phyloP scores from a whole-genome alignment of 2,797 vertebrate genomes.

The Echeneis naucrates region DNA sequence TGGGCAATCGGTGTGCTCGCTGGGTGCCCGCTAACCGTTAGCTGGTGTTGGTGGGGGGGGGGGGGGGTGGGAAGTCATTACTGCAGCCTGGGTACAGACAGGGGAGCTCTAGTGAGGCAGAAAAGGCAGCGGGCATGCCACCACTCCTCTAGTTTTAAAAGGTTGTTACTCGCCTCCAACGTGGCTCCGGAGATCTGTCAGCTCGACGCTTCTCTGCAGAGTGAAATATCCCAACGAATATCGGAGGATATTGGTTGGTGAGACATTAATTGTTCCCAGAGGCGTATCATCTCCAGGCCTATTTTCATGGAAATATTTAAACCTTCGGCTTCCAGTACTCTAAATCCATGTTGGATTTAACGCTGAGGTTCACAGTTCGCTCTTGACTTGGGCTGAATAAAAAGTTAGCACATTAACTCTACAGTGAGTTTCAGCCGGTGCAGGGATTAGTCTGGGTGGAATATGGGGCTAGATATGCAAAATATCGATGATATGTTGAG shows the following conservation, averaged over 20 bases:
- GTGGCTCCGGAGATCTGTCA: conserved; percentile 9
- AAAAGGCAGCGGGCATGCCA: conserved; percentile 33
- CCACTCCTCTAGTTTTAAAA: conserved; percentile 39
- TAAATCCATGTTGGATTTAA: not conserved
- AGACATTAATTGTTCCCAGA: not conserved
- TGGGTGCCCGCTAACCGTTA: conserved; percentile 50
- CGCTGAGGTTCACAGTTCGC: not conserved
- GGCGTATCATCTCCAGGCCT: not conserved
- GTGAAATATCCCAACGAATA: conserved; percentile 2
- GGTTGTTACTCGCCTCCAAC: conserved; percentile 20
- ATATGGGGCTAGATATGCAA: too few species aligned
- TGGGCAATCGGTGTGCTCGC: conserved; percentile 51
- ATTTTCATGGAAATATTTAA: not conserved
- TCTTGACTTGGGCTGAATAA: not conserved
- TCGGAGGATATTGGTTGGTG: rapidly evolving
- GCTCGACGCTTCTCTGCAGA: conserved; percentile 3
- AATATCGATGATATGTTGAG: too few species aligned
- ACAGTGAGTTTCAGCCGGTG: too few species aligned
- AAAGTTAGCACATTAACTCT: not conserved
- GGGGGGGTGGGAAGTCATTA: conserved; percentile 64
- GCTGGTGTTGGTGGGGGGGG: conserved; percentile 41
- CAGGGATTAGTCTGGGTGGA: too few species aligned
- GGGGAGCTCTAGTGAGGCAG: conserved; percentile 26
- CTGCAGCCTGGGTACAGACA: conserved; percentile 12
- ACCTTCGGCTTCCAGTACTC: not conserved